Evolutionary conservation across 2,888 invertebrate genomes (phyloP).

Genomic region (Branchipolynoe longqiensis): DNA sequence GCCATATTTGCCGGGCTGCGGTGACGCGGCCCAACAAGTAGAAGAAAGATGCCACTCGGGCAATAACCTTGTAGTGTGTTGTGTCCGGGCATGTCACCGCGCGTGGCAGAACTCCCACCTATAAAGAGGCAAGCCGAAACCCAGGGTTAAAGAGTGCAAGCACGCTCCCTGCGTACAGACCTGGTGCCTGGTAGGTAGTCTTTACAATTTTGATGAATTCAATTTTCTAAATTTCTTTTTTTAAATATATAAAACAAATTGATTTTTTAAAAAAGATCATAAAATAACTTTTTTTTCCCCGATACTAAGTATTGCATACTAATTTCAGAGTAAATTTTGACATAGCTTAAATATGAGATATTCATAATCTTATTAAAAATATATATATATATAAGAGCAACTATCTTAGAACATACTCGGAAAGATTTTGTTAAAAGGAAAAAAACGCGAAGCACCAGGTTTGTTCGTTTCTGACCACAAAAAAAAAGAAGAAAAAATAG

Average conservation of each 20-base stretch:
- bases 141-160: not conserved
- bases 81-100: not conserved
- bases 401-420: too few relatives aligned
- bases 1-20: not conserved
- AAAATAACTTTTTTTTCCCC: too few relatives aligned
- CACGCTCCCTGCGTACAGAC: slow-evolving; percentile 4
- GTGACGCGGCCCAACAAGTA: slow-evolving; percentile 29
- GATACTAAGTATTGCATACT: too few relatives aligned
- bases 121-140: slow-evolving; percentile 52
- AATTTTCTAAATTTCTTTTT: not conserved
- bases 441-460: not conserved
- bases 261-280: not conserved
- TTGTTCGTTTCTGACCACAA: not conserved
- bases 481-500: not conserved
- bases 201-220: not conserved
- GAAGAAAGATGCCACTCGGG: slow-evolving; percentile 42
- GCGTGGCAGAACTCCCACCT: slow-evolving; percentile 27
- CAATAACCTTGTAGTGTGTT: slow-evolving; percentile 38
- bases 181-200: slow-evolving; percentile 15
- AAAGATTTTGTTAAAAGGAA: not conserved
- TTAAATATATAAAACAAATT: not conserved
- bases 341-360: too few relatives aligned
- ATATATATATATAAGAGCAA: too few relatives aligned
- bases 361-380: too few relatives aligned
- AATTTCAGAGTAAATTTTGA: too few relatives aligned